Conservation (phyloP, 2,888 invertebrate species). For the Diadegma fenestrale region DNA sequence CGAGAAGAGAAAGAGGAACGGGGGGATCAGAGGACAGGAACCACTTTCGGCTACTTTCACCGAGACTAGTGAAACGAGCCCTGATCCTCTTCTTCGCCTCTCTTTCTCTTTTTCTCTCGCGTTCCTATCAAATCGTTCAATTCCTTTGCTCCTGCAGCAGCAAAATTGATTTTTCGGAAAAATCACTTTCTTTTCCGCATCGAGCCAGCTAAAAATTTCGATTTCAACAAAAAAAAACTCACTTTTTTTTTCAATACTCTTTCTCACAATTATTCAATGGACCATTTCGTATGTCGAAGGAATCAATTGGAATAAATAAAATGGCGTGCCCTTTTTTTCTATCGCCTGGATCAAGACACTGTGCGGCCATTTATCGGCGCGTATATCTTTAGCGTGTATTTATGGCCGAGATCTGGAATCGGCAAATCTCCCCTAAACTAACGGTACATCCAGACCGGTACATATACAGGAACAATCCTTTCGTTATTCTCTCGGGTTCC, state of each 20-base stretch:
- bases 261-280: too few relatives aligned
- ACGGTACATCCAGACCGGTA: conserved; percentile 46
- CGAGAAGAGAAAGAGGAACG: background rate
- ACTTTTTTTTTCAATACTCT: too few relatives aligned
- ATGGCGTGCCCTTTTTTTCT: background rate
- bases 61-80: conserved; percentile 75
- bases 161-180: background rate
- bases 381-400: background rate
- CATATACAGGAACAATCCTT: conserved; percentile 60
- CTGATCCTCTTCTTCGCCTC: conserved; percentile 53
- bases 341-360: background rate
- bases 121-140: conserved; percentile 13
- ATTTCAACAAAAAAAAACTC: background rate
- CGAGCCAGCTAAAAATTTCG: background rate
- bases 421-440: conserved; percentile 50
- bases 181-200: background rate
- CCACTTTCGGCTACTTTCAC: conserved; percentile 81
- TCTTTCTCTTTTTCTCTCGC: conserved; percentile 47
- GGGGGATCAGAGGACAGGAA: conserved; percentile 74
- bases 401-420: conserved; percentile 11
- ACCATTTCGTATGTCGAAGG: too few relatives aligned
- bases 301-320: too few relatives aligned
- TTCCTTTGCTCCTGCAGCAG: conserved; percentile 40
- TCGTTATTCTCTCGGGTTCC: conserved; percentile 51
- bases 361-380: background rate